Percentiles rank a stretch among this genome's conserved stretches.
Conservation (phyloP, 2,888 invertebrate genomes). For the Crematogaster levior region DNA sequence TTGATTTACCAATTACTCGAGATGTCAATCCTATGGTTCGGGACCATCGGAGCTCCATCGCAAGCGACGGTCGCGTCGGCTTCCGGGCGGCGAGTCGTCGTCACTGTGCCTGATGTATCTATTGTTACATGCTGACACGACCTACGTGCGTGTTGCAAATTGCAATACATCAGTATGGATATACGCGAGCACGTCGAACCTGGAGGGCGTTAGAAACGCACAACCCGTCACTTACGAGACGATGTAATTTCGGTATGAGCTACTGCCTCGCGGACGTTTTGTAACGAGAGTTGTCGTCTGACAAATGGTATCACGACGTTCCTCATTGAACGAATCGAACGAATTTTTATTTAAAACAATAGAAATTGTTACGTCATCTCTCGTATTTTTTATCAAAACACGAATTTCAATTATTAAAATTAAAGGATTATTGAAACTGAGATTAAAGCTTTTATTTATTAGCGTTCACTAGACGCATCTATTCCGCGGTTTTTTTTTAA, state of each 20-base stretch:
- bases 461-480: background rate
- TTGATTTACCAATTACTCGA: conserved; percentile 46
- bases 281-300: conserved; percentile 17
- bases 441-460: background rate
- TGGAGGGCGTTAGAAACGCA: conserved; percentile 31
- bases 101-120: conserved; percentile 46
- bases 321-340: conserved; percentile 11
- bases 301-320: conserved; percentile 23
- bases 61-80: conserved; percentile 3
- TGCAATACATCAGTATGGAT: conserved; percentile 47
- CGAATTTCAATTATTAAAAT: background rate
- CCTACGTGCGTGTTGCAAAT: conserved; percentile 42
- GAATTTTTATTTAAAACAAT: conserved; percentile 23
- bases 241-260: conserved; percentile 53
- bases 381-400: background rate
- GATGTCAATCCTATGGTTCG: conserved; percentile 41
- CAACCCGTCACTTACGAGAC: conserved; percentile 45
- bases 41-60: background rate
- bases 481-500: conserved; percentile 2
- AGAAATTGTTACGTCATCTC: background rate
- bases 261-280: conserved; percentile 4
- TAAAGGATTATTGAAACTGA: background rate
- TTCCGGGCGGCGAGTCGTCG: conserved; percentile 26
- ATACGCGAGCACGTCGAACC: conserved; percentile 40
- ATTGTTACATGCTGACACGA: conserved; percentile 47